Conservation (phyloP, 2,888 invertebrate genomes). For the Diarsia rubi region DNA sequence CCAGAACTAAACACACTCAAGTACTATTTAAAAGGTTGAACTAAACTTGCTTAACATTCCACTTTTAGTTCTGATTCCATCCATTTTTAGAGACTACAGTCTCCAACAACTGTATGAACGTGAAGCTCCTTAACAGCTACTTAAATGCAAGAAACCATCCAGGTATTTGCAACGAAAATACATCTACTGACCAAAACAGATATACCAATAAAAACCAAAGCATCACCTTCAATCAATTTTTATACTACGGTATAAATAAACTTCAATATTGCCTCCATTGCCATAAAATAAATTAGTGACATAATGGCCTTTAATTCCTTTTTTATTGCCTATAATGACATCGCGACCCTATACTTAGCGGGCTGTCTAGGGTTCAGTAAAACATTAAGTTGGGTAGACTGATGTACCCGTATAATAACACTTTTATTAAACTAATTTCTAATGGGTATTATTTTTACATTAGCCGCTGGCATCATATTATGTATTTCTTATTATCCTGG, state of each 20-base stretch:
- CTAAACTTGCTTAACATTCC: no score
- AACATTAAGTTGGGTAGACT: slow-evolving; percentile 40
- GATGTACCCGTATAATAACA: slow-evolving; percentile 33
- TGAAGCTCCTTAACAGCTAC: neutral
- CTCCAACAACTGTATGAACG: no score
- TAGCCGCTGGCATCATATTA: neutral
- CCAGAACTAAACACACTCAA: no score
- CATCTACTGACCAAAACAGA: slow-evolving; percentile 2
- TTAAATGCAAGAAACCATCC: neutral
- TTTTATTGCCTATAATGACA: slow-evolving; percentile 75
- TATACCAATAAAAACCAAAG: slow-evolving; percentile 30
- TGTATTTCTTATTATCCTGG: neutral
- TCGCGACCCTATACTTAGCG: slow-evolving; percentile 58
- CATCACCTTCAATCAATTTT: slow-evolving; percentile 45
- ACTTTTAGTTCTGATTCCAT: no score
- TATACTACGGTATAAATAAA: slow-evolving; percentile 58
- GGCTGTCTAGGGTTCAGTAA: slow-evolving; percentile 44
- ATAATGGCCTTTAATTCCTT: slow-evolving; percentile 72
- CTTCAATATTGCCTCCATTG: slow-evolving; percentile 54
- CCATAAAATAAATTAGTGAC: slow-evolving; percentile 70
- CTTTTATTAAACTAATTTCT: slow-evolving; percentile 19
- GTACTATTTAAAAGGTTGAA: no score
- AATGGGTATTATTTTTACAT: slow-evolving; percentile 3
- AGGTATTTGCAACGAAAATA: neutral
- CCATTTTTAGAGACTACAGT: no score